These are phyloP conservation scores for Shargacucullia verbasci DNA, from an alignment of 2,888 invertebrate species.

Conservation along the genomic window DNA sequence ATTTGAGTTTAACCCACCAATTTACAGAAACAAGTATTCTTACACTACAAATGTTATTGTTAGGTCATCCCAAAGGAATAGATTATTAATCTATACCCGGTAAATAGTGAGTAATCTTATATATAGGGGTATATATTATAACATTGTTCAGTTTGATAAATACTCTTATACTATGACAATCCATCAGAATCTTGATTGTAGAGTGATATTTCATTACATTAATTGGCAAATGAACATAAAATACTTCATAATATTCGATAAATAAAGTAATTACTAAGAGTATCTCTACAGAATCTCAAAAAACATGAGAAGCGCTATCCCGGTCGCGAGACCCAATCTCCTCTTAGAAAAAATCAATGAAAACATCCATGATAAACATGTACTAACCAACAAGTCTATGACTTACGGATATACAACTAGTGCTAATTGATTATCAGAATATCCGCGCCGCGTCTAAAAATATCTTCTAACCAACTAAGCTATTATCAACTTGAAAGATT, in stretches of 20 bases:
- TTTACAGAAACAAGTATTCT: too few species aligned
- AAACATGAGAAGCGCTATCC: background rate
- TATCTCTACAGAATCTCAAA: conserved; percentile 6
- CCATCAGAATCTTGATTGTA: background rate
- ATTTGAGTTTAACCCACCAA: too few species aligned
- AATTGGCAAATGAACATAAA: background rate
- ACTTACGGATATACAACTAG: conserved; percentile 49
- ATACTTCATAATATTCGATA: conserved; percentile 9
- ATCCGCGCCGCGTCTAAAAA: conserved; percentile 81
- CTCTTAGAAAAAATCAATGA: conserved; percentile 52
- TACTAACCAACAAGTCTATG: conserved; percentile 34
- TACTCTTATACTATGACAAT: background rate
- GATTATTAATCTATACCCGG: too few species aligned
- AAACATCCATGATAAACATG: conserved; percentile 52
- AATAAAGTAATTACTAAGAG: conserved; percentile 1
- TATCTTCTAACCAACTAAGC: conserved; percentile 75
- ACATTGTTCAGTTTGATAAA: too few species aligned
- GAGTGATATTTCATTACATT: conserved; percentile 7
- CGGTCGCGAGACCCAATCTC: conserved; percentile 1
- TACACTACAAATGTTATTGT: too few species aligned
- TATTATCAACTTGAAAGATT: conserved; percentile 65
- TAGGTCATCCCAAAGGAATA: too few species aligned
- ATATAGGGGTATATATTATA: too few species aligned
- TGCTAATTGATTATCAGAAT: conserved; percentile 69
- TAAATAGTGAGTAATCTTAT: too few species aligned